A percentile compares a stretch with the other conserved stretches of the same genome.
phyloP scores from a whole-genome alignment of 2,888 invertebrate genomes.

The Noctua pronuba region DNA sequence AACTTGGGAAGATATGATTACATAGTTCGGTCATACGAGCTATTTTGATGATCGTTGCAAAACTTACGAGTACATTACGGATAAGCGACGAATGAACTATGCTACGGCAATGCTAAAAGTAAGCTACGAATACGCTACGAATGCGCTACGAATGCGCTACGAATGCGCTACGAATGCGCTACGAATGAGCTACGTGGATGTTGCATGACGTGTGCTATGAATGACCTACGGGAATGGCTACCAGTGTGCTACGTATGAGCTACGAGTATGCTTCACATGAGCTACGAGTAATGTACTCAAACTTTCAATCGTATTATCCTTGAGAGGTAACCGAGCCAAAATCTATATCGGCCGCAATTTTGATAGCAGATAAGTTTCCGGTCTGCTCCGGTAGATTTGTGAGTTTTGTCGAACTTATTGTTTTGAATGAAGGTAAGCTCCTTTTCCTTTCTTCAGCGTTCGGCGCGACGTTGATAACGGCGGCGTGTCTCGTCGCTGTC shows the following conservation, averaged over 20 bases:
- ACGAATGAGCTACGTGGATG: not conserved
- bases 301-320: conserved; percentile 3
- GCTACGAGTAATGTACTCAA: not conserved
- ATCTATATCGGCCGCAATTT: not conserved
- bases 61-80: not conserved
- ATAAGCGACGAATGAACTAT: not conserved
- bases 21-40: not conserved
- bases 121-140: not conserved
- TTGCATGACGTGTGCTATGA: not conserved
- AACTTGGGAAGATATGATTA: not conserved
- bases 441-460: conserved; percentile 27
- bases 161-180: not conserved
- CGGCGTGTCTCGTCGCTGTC: conserved; percentile 27
- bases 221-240: no score
- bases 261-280: not conserved
- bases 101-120: not conserved
- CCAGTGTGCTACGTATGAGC: not conserved
- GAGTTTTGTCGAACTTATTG: conserved; percentile 20
- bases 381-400: not conserved
- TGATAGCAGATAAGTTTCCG: not conserved
- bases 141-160: not conserved
- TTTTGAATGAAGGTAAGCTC: conserved; percentile 27
- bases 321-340: not conserved
- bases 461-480: conserved; percentile 27
- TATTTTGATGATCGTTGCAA: not conserved